Conservation (phyloP, 2,797 vertebrate genomes). For the Arctocebus calabarensis region DNA sequence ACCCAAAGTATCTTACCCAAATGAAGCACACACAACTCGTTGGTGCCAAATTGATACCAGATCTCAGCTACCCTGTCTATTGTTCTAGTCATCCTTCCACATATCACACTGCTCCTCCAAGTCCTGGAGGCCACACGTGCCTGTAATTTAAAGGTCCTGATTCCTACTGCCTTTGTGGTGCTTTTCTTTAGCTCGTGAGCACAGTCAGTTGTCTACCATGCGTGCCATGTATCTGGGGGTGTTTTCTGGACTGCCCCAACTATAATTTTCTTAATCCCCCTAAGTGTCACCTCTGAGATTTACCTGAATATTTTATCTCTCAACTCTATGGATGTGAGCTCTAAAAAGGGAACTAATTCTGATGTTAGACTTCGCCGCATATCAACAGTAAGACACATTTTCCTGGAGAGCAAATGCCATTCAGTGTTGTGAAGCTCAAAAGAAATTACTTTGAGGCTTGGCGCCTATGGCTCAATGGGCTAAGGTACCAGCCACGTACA, state of each 20-base stretch:
- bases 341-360: background rate
- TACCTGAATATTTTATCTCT: background rate
- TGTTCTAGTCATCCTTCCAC: background rate
- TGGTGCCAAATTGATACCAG: background rate
- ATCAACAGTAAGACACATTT: background rate
- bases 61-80: background rate
- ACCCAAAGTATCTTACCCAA: background rate
- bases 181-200: background rate
- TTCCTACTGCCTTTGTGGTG: background rate
- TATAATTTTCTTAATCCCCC: background rate
- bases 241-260: background rate
- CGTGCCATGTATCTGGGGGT: background rate
- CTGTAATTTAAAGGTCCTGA: background rate
- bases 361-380: background rate
- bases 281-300: background rate
- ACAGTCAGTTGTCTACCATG: background rate
- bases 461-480: no score
- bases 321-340: background rate
- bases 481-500: no score
- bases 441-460: conserved; percentile 13
- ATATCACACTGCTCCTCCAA: background rate
- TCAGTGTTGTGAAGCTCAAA: background rate
- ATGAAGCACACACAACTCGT: background rate
- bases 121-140: no score
- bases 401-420: background rate